A percentile compares a stretch with the other conserved stretches of the same genome.
phyloP scores from a whole-genome alignment of 2,888 invertebrate species.

The Noctua janthe region DNA sequence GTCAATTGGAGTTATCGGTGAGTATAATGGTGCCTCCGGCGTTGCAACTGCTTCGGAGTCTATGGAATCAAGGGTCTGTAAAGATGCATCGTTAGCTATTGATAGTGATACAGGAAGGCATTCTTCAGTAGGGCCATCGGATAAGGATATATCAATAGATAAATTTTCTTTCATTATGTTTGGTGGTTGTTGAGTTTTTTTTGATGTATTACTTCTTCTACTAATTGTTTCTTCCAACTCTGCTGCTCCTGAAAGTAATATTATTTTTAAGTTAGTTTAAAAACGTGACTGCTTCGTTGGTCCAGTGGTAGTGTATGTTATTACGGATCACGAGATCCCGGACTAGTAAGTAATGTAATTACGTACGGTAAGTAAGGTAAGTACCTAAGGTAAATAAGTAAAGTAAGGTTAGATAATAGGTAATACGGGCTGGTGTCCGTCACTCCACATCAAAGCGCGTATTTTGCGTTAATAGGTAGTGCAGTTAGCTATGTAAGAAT shows the following conservation, averaged over 20 bases:
- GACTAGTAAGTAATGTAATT: too few relatives aligned
- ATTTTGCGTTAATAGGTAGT: too few relatives aligned
- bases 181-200: neutral
- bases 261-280: neutral
- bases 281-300: neutral
- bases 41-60: conserved; percentile 1
- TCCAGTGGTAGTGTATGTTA: too few relatives aligned
- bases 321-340: too few relatives aligned
- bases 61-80: neutral
- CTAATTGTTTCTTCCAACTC: neutral
- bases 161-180: neutral
- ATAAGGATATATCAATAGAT: neutral
- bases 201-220: neutral
- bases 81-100: neutral
- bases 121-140: neutral
- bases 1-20: conserved; percentile 9
- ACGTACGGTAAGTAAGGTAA: too few relatives aligned
- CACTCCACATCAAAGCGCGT: too few relatives aligned
- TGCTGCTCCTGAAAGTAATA: conserved; percentile 3
- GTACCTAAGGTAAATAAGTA: too few relatives aligned
- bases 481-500: too few relatives aligned
- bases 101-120: neutral
- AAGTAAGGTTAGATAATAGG: too few relatives aligned
- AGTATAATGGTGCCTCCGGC: conserved; percentile 16
- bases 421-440: too few relatives aligned